Evolutionary conservation across 37 sponge, comb jelly and placozoan genomes (phyloP), one percentile per base, ranked within the genome.

Genomic region (Oopsacas minuta): DNA sequence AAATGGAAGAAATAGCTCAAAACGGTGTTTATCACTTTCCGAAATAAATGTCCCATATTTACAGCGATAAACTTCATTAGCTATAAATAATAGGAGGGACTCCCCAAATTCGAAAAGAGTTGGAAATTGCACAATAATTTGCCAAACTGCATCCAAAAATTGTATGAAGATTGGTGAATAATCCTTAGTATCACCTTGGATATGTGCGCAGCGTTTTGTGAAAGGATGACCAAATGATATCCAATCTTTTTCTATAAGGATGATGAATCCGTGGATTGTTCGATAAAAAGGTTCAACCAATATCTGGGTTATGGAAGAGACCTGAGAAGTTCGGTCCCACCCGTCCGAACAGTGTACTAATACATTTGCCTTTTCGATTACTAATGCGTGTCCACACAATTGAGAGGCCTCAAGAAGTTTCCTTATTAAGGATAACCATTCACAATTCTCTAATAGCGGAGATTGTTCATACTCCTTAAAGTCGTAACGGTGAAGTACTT

Each of bases 311-410:
- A 94, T 88, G 1, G 92, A 85, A 81, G 90, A 88, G 22, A 89
- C 88, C 53, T 94, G 95, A 25, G 95, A 85, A 0, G 95, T 94
- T 30, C 95, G 81, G 88, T 94, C 95, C 95, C 95, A 94, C 23
- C 95, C 95, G 51, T 94, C 95, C 37, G 90, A 90, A 37, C 95
- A 94, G 89, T 94, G 95, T 38, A 94, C 89, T 36, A 94, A 34
- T 0, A 94, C 92, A 86, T 86, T 90, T 1, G 39, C 35, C 17
- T 86, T 84, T 28, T 89, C 87, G 12, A 52, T 38, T 52, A 36
- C 38, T 17, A 92, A 53, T n/a, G 91, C 86, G 86, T 94, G 86
- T 81, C 51, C 17, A 20, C 37, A 36, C 8, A 20, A 34, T 3
- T 32, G 28, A 23, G 37, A 46, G 3, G 23, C 81, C 81, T 36